Base-by-base conservation (phyloP, 1,140 invertebrate species). In the Octopus bimaculoides region DNA sequence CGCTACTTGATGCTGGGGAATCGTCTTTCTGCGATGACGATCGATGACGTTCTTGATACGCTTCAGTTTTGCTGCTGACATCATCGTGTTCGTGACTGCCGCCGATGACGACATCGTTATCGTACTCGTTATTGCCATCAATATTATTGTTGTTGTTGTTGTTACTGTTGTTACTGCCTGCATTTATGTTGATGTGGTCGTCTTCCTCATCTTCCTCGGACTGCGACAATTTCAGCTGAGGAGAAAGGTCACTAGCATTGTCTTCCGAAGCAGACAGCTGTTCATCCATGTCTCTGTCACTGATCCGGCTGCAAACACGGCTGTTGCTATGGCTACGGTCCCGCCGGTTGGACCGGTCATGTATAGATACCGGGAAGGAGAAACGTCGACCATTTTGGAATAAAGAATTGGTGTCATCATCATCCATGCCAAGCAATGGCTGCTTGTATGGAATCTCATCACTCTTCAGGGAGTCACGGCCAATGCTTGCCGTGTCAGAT, bases 91-190 rank as follows among this genome's bases (percentile, higher is more conserved):
- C 53, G 52, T 66, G 26, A 56, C 55, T n/a, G 5, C 55, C 52
- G 5, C 52, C 71, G 14, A 79, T 8, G 12, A 56, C 75, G 73
- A 12, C 74, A 66, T 82, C 82, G 52, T 80, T 80, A 54, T 75
- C 69, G 12, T 75, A 75, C 52, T 83, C 82, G 73, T 80, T 79
- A 54, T 79, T 77, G 41, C 77, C 80, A 17, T 75, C 61, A 4
- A 86, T 81, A 52, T 90, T 88, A 79, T 86, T 87, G 53, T 90
- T 85, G 78, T 83, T 80, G 74, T 82, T 81, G 26, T 82, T 82
- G 56, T 61, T 61, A 5, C 17, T 41, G 12, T 14, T 52, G 41
- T 77, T 5, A 14, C 54, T 12, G 52, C 54, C 75, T 41, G 26
- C 26, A 4, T 61, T 61, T n/a, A 52, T 9, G 12, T 4, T 52